These are phyloP conservation scores for Saccopteryx leptura DNA, from an alignment of 2,113 vertebrate species.

Conservation along the genomic window DNA sequence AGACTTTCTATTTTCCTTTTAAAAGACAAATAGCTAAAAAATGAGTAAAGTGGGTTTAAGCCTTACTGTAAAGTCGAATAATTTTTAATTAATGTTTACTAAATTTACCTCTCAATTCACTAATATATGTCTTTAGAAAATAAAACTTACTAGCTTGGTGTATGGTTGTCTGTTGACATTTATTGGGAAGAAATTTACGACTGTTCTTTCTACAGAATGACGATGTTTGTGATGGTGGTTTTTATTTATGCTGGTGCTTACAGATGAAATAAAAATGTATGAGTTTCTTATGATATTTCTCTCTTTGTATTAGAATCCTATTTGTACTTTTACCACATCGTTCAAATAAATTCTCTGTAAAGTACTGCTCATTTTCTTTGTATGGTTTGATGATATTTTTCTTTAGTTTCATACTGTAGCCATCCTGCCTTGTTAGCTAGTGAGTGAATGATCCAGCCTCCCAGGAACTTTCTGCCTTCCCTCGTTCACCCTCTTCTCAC, in stretches of 20 bases:
- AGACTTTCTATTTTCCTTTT: not conserved
- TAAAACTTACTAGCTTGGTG: not conserved
- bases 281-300: not conserved
- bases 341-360: not conserved
- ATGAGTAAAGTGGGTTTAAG: not conserved
- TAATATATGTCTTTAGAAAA: not conserved
- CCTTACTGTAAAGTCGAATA: not conserved
- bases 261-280: not conserved
- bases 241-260: not conserved
- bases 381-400: not conserved
- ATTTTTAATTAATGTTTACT: constrained; percentile 13
- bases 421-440: not conserved
- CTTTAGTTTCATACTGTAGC: not conserved
- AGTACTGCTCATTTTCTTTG: not conserved
- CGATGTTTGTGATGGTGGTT: not conserved
- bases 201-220: not conserved
- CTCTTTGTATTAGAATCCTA: not conserved
- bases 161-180: not conserved
- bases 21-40: not conserved
- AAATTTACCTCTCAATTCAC: not conserved
- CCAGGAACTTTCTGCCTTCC: not conserved
- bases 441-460: not conserved
- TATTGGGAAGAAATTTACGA: not conserved
- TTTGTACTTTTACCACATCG: not conserved
- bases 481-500: not conserved